phyloP scores from a whole-genome alignment of 2,797 vertebrate genomes.

The Nyctibius grandis region DNA sequence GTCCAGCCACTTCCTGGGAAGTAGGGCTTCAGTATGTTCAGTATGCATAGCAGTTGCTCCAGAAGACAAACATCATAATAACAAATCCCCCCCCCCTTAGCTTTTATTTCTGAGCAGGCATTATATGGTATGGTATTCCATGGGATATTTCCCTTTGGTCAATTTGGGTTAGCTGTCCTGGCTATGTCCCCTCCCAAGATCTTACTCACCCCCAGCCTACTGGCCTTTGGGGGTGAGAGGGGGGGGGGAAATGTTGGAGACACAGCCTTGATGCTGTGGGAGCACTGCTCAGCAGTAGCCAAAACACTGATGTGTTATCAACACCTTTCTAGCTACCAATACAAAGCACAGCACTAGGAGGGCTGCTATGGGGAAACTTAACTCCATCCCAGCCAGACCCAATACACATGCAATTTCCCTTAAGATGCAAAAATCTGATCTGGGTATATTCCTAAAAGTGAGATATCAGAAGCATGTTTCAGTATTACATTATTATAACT shows the following conservation, averaged over 20 bases:
- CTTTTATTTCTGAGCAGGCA: background rate
- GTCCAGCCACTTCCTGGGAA: no score
- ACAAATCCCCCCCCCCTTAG: background rate
- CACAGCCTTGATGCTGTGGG: no score
- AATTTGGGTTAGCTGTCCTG: background rate
- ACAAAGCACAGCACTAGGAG: background rate
- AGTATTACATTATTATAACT: background rate
- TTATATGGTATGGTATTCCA: no score
- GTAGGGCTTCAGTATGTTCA: no score
- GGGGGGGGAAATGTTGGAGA: no score
- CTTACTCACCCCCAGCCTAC: no score
- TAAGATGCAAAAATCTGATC: conserved; percentile 79
- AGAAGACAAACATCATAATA: no score
- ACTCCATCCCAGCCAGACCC: background rate
- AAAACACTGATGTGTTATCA: no score
- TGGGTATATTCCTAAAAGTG: conserved; percentile 81
- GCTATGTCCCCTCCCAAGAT: background rate
- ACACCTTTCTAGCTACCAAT: background rate
- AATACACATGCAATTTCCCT: background rate
- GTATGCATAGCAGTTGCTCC: background rate
- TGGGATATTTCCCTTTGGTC: background rate
- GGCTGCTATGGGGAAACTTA: background rate
- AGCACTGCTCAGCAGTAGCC: no score
- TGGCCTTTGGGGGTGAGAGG: no score
- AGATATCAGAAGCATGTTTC: conserved; percentile 65